A percentile compares a stretch with the other conserved stretches of the same genome.
Evolutionary conservation across 2,888 invertebrate species (phyloP).

Genomic region (Mythimna loreyi): DNA sequence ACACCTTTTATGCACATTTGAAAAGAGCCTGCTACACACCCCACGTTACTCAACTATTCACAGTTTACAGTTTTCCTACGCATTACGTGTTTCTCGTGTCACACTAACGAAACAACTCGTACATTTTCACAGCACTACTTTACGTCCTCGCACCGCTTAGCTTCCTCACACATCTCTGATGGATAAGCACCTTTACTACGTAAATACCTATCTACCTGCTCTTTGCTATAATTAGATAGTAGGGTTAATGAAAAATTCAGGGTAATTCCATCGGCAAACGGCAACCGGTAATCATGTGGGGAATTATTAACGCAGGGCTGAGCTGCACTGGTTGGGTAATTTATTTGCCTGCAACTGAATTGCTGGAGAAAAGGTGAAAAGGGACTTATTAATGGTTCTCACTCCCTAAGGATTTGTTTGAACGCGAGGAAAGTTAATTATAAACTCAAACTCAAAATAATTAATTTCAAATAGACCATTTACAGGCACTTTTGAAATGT

Average conservation of each 20-base stretch:
- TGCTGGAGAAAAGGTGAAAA: constrained; percentile 29
- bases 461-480: too few relatives aligned
- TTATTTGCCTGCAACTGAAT: constrained; percentile 37
- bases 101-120: not conserved
- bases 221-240: constrained; percentile 51
- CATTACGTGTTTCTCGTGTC: not conserved
- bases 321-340: constrained; percentile 28
- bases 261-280: constrained; percentile 59
- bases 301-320: constrained; percentile 56
- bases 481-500: too few relatives aligned
- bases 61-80: not conserved
- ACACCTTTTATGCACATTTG: not conserved
- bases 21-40: not conserved
- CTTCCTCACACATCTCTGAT: not conserved
- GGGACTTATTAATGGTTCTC: constrained; percentile 14
- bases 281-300: constrained; percentile 53
- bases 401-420: not conserved
- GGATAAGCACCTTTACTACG: not conserved
- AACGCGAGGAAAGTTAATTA: not conserved
- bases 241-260: constrained; percentile 56
- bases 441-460: too few relatives aligned
- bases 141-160: not conserved
- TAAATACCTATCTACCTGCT: constrained; percentile 30
- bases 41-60: not conserved
- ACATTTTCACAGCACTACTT: not conserved